These are phyloP conservation scores for Drosophila lini DNA, from an alignment of 1,140 invertebrate genomes.

Conservation along the genomic window DNA sequence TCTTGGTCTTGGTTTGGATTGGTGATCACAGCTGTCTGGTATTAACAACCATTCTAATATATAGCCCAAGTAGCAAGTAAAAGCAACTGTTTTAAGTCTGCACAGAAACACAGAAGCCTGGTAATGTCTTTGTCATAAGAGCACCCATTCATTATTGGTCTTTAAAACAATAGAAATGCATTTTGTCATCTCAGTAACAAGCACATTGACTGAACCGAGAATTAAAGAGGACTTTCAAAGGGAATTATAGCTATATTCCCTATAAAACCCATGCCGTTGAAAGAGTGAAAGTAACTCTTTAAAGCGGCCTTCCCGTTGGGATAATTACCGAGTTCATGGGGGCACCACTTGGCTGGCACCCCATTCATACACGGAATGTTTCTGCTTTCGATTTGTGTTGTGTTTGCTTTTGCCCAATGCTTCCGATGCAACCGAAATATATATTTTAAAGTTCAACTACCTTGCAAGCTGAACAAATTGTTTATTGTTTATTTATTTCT, in stretches of 20 bases:
- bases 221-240: no score
- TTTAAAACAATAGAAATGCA: constrained; percentile 12
- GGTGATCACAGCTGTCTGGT: constrained; percentile 29
- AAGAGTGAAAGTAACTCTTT: constrained; percentile 8
- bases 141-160: constrained; percentile 28
- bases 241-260: no score
- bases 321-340: constrained; percentile 26
- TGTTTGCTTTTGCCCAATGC: constrained; percentile 38
- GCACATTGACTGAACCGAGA: constrained; percentile 12
- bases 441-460: constrained; percentile 38
- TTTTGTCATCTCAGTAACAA: constrained; percentile 24
- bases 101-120: constrained; percentile 16
- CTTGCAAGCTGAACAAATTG: constrained; percentile 45
- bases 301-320: constrained; percentile 7
- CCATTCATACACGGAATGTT: constrained; percentile 15
- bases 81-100: constrained; percentile 7
- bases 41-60: constrained; percentile 11
- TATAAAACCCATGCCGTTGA: neutral
- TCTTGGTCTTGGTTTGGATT: neutral
- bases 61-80: constrained; percentile 25
- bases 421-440: constrained; percentile 40
- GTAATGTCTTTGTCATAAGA: constrained; percentile 22
- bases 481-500: constrained; percentile 35
- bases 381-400: constrained; percentile 33
- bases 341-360: constrained; percentile 13